Evolutionary conservation across 2,113 vertebrate species (phyloP).

Genomic region (Etheostoma cragini): DNA sequence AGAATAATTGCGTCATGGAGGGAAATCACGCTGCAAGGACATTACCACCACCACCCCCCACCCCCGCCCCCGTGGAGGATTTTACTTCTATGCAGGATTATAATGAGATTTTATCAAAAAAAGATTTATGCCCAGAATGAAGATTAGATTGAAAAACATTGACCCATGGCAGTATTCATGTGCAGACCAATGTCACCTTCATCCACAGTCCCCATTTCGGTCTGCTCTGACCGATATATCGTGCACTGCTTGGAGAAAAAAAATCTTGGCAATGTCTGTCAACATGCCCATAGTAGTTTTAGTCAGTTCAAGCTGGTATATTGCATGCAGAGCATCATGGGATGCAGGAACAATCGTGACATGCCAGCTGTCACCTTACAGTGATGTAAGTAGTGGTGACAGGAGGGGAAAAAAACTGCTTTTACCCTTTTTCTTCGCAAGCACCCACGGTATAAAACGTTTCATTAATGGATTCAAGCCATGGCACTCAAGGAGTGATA

Average conservation of each 20-base stretch:
- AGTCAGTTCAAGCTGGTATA: conserved; percentile 35
- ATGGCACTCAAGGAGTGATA: background rate
- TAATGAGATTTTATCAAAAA: conserved; percentile 12
- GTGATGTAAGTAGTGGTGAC: conserved; percentile 60
- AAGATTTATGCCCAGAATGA: background rate
- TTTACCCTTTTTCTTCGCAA: conserved; percentile 43
- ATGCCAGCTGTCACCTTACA: conserved; percentile 63
- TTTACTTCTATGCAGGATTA: conserved; percentile 1
- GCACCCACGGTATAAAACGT: background rate
- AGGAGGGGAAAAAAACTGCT: conserved; percentile 43
- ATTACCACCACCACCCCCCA: background rate
- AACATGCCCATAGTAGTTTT: background rate
- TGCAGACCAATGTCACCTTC: conserved; percentile 43
- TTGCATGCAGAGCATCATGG: conserved; percentile 46
- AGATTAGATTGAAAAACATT: background rate
- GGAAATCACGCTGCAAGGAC: background rate
- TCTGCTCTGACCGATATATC: conserved; percentile 27
- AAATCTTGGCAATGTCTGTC: conserved; percentile 22
- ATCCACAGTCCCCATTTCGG: background rate
- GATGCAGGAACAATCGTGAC: conserved; percentile 47
- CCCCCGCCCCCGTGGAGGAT: background rate
- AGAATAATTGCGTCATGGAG: background rate
- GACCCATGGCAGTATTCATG: conserved; percentile 5
- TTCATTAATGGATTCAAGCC: background rate
- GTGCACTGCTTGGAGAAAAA: conserved; percentile 15